These are phyloP conservation scores for Lophochroa leadbeateri DNA, from an alignment of 2,113 vertebrate genomes.

Conservation along the genomic window DNA sequence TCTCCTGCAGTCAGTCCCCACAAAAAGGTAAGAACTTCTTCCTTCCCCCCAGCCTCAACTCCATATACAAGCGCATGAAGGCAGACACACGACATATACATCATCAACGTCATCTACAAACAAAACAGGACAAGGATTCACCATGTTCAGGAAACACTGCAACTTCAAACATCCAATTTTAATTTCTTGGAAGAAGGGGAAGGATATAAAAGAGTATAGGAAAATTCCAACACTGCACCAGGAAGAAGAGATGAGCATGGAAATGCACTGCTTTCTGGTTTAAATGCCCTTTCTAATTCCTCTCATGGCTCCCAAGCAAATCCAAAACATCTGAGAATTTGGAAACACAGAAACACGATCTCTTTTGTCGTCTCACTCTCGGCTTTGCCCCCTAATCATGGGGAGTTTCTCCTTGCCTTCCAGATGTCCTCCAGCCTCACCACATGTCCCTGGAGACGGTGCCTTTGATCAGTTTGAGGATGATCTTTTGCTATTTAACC, in stretches of 20 bases:
- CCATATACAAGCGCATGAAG: slow-evolving; percentile 1
- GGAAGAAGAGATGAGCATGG: slow-evolving; percentile 9
- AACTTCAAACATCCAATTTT: slow-evolving; percentile 54
- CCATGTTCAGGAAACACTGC: slow-evolving; percentile 67
- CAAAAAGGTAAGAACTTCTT: neutral
- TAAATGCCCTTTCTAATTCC: slow-evolving; percentile 44
- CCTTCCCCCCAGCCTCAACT: slow-evolving; percentile 16
- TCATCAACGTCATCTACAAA: slow-evolving; percentile 69
- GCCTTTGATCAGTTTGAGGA: neutral
- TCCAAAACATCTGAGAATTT: slow-evolving; percentile 48
- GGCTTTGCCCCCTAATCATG: neutral
- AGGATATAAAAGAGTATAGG: slow-evolving; percentile 17
- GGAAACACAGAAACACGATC: neutral
- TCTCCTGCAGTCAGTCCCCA: neutral
- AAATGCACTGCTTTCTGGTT: slow-evolving; percentile 66
- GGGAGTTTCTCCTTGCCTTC: slow-evolving; percentile 35
- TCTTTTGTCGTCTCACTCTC: neutral
- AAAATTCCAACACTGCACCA: slow-evolving; percentile 41
- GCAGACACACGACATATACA: slow-evolving; percentile 14
- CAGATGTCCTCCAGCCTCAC: slow-evolving; percentile 38
- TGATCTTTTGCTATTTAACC: slow-evolving; percentile 39
- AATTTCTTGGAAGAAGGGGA: slow-evolving; percentile 32
- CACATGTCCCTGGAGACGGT: neutral
- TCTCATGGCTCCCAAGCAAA: slow-evolving; percentile 42
- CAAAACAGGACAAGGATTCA: slow-evolving; percentile 63